Percentiles rank a stretch among this genome's conserved stretches.
Evolutionary conservation across 2,113 vertebrate genomes (phyloP).

Genomic region (Psittacara wagleri): DNA sequence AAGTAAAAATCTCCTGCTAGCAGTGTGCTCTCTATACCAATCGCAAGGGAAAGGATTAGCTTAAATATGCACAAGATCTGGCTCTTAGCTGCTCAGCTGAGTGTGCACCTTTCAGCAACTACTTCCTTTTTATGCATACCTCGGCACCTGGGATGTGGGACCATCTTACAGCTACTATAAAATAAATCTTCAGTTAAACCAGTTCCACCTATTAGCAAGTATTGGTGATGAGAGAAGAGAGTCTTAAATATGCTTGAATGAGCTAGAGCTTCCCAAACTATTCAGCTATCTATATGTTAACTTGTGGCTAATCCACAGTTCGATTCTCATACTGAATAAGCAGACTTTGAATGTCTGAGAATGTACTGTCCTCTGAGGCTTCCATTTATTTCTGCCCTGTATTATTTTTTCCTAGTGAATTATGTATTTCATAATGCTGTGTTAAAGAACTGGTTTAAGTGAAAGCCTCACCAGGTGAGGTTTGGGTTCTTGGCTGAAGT

Average conservation of each 20-base stretch:
- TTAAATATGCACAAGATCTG: not conserved
- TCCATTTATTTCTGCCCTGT: not conserved
- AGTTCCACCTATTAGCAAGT: not conserved
- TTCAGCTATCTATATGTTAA: not conserved
- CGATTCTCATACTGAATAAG: not conserved
- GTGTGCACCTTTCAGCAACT: not conserved
- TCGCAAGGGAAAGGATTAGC: not conserved
- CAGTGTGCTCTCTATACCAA: not conserved
- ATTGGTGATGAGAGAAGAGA: not conserved
- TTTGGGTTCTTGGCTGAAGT: not conserved
- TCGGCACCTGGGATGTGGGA: not conserved
- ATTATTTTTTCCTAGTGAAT: not conserved
- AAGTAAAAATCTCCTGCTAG: not conserved
- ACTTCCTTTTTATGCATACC: not conserved
- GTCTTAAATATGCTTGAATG: not conserved
- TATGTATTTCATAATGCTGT: not conserved
- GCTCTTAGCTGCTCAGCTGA: not conserved
- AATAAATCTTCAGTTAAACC: not conserved
- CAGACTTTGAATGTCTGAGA: not conserved
- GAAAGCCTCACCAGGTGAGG: not conserved
- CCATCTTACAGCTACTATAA: not conserved
- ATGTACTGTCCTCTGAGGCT: not conserved
- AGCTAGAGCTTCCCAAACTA: not conserved
- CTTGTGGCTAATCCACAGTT: not conserved
- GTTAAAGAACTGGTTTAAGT: not conserved